Base-by-base conservation (phyloP, 2,888 invertebrate genomes). In the Aspidiotus destructor region DNA sequence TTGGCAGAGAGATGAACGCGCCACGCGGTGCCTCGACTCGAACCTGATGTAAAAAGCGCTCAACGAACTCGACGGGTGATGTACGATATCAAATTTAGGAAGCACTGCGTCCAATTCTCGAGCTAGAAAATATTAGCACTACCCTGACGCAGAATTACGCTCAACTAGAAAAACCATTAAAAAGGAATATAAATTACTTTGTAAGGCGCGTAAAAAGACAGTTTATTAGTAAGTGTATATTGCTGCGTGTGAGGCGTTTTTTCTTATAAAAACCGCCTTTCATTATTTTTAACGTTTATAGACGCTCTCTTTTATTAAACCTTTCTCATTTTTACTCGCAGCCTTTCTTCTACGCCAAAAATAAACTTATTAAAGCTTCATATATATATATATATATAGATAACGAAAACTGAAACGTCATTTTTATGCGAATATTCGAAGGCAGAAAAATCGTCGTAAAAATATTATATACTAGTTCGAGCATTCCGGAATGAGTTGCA, bases 101-200 rank as follows among this genome's bases (percentile, higher is more conserved):
- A 62, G 44, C 62, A 41, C 62, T 62, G 62, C 28, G 28, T 62
- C 44, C 44, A 62, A 62, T 62, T 62, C 44, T 62, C 42, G 44
- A 62, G 62, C 62, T 62, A 62, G 62, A 62, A 62, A 17, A 62
- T 44, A 62, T 62, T 62, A 62, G 62, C 62, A 44, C 42, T 62
- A 62, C 42, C 44, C 16, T 28, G 44, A 28, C 62, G 62, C 42
- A 28, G 48, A 17, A 62, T 48, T 16, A 62, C 62, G 62, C 44
- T 62, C 62, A 62, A 62, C 62, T 62, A 48, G 62, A 62, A 28
- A 62, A 62, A 62, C 62, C 62, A 62, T 62, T 62, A 62, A 62
- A 62, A 62, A 62, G 48, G 62, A 62, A 62, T 62, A 62, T 62
- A 62, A 62, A 62, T 62, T 62, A 62, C 62, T 62, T 62, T 62